A percentile compares a stretch with the other conserved stretches of the same genome.
Conservation (phyloP, 1,140 invertebrate genomes). For the Caligus rogercresseyi region DNA sequence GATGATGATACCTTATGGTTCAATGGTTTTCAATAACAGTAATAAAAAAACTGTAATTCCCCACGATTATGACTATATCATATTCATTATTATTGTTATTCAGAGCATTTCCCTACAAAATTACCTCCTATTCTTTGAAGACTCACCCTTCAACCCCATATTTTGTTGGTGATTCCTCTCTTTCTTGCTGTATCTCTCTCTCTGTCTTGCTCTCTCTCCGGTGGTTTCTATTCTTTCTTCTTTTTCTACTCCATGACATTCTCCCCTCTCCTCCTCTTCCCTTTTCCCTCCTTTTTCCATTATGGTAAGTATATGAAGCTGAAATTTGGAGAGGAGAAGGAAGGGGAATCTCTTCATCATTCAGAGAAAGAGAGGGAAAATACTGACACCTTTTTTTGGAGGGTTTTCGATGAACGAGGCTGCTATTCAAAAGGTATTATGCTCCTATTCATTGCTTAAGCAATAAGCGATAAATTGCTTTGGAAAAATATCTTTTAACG, state of each 20-base stretch:
- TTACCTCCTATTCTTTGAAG: background rate
- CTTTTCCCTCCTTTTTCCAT: background rate
- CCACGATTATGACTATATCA: background rate
- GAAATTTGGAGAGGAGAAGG: too few species aligned
- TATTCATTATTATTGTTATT: slow-evolving; percentile 1
- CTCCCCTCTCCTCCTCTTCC: background rate
- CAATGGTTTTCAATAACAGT: background rate
- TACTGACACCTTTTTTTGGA: too few species aligned
- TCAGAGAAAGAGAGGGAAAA: background rate
- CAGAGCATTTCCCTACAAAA: background rate
- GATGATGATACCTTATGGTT: background rate
- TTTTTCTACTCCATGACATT: background rate
- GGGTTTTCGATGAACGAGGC: too few species aligned
- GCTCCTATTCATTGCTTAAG: too few species aligned
- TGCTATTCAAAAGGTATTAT: too few species aligned
- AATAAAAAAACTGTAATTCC: background rate
- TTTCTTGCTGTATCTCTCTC: too few species aligned
- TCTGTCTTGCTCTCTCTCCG: too few species aligned
- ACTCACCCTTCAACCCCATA: background rate
- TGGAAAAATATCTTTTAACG: too few species aligned
- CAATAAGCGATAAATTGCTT: too few species aligned
- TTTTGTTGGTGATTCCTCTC: background rate
- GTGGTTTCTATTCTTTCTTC: too few species aligned
- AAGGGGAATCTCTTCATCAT: too few species aligned
- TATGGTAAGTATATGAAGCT: background rate